Conservation (phyloP, 2,888 invertebrate genomes). For the Embidobia sp. region DNA sequence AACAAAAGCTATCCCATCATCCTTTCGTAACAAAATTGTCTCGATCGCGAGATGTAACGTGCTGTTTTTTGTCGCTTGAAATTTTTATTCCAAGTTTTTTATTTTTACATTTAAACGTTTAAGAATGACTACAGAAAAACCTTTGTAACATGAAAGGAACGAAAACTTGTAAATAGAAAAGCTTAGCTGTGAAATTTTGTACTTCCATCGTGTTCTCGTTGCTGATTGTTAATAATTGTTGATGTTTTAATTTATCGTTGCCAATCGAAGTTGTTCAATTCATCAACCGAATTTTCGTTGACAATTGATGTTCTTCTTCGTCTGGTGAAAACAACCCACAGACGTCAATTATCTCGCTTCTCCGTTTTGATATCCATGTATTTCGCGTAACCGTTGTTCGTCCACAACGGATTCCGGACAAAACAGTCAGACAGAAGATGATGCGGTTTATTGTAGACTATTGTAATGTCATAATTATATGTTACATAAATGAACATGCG, state of each 20-base stretch:
- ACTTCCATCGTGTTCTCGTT: slow-evolving; percentile 28
- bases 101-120: too few relatives aligned
- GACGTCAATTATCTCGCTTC: slow-evolving; percentile 6
- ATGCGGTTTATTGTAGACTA: slow-evolving; percentile 40
- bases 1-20: too few relatives aligned
- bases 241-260: slow-evolving; percentile 47
- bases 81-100: too few relatives aligned
- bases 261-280: slow-evolving; percentile 35
- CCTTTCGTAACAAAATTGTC: too few relatives aligned
- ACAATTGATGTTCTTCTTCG: background rate
- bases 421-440: slow-evolving; percentile 34
- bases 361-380: background rate
- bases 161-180: slow-evolving; percentile 45
- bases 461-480: slow-evolving; percentile 38
- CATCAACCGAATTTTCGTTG: slow-evolving; percentile 4
- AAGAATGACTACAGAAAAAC: too few relatives aligned
- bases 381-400: slow-evolving; percentile 11
- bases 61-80: too few relatives aligned
- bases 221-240: slow-evolving; percentile 48
- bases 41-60: too few relatives aligned
- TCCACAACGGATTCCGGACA: background rate
- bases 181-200: slow-evolving; percentile 44
- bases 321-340: background rate
- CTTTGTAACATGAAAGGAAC: too few relatives aligned
- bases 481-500: slow-evolving; percentile 13